Evolutionary conservation across 2,888 invertebrate species (phyloP).

Genomic region (Lypha dubia): DNA sequence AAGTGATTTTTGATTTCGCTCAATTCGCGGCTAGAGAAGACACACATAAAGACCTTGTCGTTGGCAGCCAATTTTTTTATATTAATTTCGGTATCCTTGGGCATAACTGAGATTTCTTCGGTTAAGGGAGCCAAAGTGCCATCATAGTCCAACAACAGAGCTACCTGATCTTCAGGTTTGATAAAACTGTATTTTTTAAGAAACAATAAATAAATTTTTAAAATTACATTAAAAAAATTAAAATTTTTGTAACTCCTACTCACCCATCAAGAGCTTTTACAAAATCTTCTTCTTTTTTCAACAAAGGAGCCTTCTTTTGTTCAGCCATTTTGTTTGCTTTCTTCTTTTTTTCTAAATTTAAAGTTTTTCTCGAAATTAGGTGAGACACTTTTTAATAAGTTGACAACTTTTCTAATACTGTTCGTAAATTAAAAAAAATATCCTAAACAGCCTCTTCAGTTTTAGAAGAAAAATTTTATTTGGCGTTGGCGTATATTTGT

Average conservation of each 20-base stretch:
- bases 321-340: conserved; percentile 79
- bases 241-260: conserved; percentile 56
- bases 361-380: conserved; percentile 43
- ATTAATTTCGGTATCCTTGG: conserved; percentile 89
- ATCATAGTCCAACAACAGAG: conserved; percentile 89
- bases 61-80: conserved; percentile 88
- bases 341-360: conserved; percentile 26
- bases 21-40: conserved; percentile 90
- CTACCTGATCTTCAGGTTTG: conserved; percentile 87
- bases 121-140: conserved; percentile 90
- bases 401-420: conserved; percentile 71
- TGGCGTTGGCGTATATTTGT: conserved; percentile 64
- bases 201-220: conserved; percentile 27
- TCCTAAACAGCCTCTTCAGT: conserved; percentile 60
- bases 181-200: conserved; percentile 81
- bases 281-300: conserved; percentile 82
- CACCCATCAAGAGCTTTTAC: conserved; percentile 82
- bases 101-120: conserved; percentile 86
- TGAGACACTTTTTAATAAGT: conserved; percentile 49
- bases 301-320: conserved; percentile 83
- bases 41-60: conserved; percentile 88
- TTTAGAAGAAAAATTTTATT: conserved; percentile 26
- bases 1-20: conserved; percentile 89
- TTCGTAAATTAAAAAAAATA: conserved; percentile 53
- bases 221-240: neutral